Conservation (phyloP, 2,113 vertebrate genomes). For the Chloebia gouldiae region DNA sequence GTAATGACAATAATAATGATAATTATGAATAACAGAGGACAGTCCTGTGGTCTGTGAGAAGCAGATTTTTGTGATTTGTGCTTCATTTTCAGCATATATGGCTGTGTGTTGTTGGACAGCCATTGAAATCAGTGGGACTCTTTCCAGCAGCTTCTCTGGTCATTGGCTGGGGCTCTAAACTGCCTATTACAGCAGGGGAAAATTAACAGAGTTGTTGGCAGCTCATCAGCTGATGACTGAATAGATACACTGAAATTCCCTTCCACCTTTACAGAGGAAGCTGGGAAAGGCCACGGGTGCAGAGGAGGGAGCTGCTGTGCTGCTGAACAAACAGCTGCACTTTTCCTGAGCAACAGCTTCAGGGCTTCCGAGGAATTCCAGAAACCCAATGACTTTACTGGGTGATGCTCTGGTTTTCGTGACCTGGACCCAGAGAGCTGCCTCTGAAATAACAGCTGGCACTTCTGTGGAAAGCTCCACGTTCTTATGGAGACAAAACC, state of each 20-base stretch:
- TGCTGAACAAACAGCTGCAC: background rate
- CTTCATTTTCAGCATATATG: background rate
- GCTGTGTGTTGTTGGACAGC: background rate
- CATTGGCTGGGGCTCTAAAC: background rate
- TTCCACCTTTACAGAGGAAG: background rate
- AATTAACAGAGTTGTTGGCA: constrained; percentile 13
- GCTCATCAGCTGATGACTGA: constrained; percentile 3
- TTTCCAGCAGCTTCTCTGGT: constrained; percentile 31
- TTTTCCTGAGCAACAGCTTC: background rate
- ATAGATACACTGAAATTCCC: background rate
- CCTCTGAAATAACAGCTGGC: background rate
- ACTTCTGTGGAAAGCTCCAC: background rate
- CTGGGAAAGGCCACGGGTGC: background rate
- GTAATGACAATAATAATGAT: constrained; percentile 16
- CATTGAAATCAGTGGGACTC: background rate
- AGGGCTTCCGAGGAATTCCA: background rate
- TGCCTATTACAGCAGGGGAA: background rate
- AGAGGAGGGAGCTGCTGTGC: background rate
- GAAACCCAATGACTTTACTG: background rate
- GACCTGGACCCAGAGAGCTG: background rate
- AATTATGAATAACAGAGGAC: background rate
- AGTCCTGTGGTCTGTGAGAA: background rate
- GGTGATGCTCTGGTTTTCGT: background rate
- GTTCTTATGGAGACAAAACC: background rate
- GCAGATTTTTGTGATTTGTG: background rate